Base-by-base conservation (phyloP, 2,888 invertebrate genomes). In the Tyria jacobaeae region DNA sequence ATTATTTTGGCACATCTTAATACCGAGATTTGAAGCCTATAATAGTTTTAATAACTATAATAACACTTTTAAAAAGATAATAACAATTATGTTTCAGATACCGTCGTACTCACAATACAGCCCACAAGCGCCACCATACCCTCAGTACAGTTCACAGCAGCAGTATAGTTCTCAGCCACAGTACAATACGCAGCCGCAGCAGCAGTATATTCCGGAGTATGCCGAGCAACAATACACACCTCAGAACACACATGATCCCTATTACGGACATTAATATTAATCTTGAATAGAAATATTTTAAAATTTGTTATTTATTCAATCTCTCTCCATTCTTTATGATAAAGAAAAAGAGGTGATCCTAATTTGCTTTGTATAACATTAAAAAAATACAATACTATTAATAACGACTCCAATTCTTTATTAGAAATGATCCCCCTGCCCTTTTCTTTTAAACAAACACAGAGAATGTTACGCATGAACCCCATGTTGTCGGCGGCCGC, bases 221-320 rank as follows among this genome's bases (percentile, higher is more conserved):
- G 60, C 69, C 25, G 68, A 60, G 37, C 63, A 51, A 39, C 66
- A 60, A 41, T 60, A 63, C 17, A 49, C 72, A 34, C 68, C 71
- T 56, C 68, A 84, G 51, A 78, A 85, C 54, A 78, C 61, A 27
- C 87, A 92, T 77, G 91, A 92, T 67, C 91, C 90, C 49, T 92
- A 93, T 71, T 87, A 92, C 58, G 91, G 89, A 51, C 83, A 87
- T 57, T 90, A 75, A 84, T 51, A n/a, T 27, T 37, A 25, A 44
- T 44, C 21, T 21, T 44, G 12, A 10, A 21, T 12, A 10, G 12
- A 44, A 21, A 21, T 21, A 44, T 21, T 44, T 35, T 44, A 1
- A 15, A 14, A 24, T 39, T 15, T 51, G 4, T 24, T 39, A 37
- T 12, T 24, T 39, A 37, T 12, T 15, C 10, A 24, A 35, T 15